Conservation (phyloP, 1,140 invertebrate genomes). For the Chymomyza costata region DNA sequence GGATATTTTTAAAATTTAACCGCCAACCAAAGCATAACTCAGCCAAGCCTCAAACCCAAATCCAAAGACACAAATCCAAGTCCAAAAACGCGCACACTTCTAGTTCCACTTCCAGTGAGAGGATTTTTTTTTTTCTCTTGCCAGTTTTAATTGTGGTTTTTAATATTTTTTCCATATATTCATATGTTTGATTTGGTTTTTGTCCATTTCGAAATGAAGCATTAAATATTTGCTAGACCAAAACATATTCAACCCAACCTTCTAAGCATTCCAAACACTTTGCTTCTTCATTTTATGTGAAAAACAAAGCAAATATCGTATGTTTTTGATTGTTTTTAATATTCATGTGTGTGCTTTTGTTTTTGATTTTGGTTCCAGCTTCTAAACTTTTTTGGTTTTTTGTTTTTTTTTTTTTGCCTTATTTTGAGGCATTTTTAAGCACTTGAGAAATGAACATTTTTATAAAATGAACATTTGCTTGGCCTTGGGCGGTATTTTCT, state of each 20-base stretch:
- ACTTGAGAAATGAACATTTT: conserved; percentile 70
- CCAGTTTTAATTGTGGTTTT: conserved; percentile 67
- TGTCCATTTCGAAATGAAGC: conserved; percentile 55
- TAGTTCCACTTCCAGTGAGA: too few relatives aligned
- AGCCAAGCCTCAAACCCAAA: too few relatives aligned
- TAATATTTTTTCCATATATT: conserved; percentile 47
- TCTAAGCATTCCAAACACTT: too few relatives aligned
- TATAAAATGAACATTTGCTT: conserved; percentile 64
- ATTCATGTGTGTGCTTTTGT: conserved; percentile 40
- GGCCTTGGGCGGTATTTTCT: conserved; percentile 35
- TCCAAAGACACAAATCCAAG: too few relatives aligned
- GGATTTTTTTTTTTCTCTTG: conserved; percentile 12
- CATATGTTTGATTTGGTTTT: conserved; percentile 50
- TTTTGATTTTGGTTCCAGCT: too few relatives aligned
- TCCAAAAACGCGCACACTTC: not conserved
- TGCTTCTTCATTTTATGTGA: too few relatives aligned
- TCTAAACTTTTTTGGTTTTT: conserved; percentile 1
- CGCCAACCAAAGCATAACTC: too few relatives aligned
- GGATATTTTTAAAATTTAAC: conserved; percentile 71
- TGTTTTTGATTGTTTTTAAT: conserved; percentile 69
- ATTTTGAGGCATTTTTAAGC: conserved; percentile 37
- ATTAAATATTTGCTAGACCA: conserved; percentile 67
- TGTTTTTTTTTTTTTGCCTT: conserved; percentile 12
- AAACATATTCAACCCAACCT: too few relatives aligned
- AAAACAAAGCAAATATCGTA: conserved; percentile 57